Conservation (phyloP, 2,888 invertebrate genomes). For the Mamestra brassicae region DNA sequence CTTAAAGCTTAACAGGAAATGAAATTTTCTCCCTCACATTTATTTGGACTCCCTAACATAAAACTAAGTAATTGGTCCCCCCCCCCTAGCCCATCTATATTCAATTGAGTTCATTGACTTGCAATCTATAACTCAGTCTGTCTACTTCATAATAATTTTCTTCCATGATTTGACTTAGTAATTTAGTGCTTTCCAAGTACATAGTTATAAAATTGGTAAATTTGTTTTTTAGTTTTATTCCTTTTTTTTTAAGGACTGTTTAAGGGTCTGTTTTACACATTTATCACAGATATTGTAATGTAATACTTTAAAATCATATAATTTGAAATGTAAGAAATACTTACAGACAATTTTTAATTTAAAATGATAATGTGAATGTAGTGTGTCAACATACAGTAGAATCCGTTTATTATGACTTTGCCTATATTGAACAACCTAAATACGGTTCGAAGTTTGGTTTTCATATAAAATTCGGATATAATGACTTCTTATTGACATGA, state of each 20-base stretch:
- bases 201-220: not conserved
- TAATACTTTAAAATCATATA: not conserved
- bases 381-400: too few relatives aligned
- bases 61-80: not conserved
- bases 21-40: not conserved
- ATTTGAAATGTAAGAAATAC: not conserved
- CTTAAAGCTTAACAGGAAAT: too few relatives aligned
- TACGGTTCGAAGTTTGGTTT: too few relatives aligned
- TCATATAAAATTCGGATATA: too few relatives aligned
- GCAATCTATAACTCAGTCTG: not conserved
- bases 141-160: not conserved
- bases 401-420: too few relatives aligned
- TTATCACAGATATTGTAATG: not conserved
- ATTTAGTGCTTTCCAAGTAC: not conserved
- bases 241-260: not conserved
- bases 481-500: too few relatives aligned
- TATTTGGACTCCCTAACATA: not conserved
- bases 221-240: not conserved
- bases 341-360: not conserved
- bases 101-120: conserved; percentile 22
- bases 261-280: not conserved
- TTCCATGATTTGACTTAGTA: not conserved
- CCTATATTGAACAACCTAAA: too few relatives aligned
- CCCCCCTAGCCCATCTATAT: conserved; percentile 1
- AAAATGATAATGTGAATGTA: not conserved